Evolutionary conservation across 2,113 vertebrate genomes (phyloP).

Genomic region (Alethe castanea): DNA sequence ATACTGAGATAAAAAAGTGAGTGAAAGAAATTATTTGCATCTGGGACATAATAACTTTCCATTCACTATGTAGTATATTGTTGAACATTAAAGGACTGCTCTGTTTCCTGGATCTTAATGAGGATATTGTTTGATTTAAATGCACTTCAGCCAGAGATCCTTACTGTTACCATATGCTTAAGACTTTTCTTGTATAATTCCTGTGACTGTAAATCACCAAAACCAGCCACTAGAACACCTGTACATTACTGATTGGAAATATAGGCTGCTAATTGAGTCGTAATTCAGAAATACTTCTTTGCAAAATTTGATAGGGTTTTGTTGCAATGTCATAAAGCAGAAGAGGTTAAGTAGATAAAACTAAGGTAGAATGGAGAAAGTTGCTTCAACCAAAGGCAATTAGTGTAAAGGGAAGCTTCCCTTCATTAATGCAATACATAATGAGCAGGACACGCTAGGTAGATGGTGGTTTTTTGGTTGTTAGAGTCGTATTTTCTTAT

Average conservation of each 20-base stretch:
- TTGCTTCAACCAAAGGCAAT: neutral
- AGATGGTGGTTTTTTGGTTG: neutral
- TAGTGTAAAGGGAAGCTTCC: neutral
- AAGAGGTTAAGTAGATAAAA: neutral
- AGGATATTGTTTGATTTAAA: conserved; percentile 45
- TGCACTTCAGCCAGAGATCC: neutral
- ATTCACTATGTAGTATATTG: neutral
- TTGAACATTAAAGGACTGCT: neutral
- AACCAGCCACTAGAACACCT: neutral
- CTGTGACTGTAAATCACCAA: neutral
- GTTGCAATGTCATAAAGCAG: neutral
- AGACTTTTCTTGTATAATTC: neutral
- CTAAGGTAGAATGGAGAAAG: neutral
- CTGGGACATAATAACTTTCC: neutral
- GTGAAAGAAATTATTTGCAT: neutral
- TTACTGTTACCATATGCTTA: conserved; percentile 16
- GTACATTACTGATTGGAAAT: neutral
- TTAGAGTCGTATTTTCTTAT: neutral
- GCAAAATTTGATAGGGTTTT: neutral
- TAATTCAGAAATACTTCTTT: neutral
- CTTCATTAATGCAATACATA: neutral
- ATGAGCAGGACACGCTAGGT: neutral
- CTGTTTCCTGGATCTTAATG: conserved; percentile 33
- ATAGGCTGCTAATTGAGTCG: neutral
- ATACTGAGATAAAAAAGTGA: neutral